These are phyloP conservation scores for Tetheella fluctuosa DNA, from an alignment of 2,888 invertebrate species.

Conservation along the genomic window DNA sequence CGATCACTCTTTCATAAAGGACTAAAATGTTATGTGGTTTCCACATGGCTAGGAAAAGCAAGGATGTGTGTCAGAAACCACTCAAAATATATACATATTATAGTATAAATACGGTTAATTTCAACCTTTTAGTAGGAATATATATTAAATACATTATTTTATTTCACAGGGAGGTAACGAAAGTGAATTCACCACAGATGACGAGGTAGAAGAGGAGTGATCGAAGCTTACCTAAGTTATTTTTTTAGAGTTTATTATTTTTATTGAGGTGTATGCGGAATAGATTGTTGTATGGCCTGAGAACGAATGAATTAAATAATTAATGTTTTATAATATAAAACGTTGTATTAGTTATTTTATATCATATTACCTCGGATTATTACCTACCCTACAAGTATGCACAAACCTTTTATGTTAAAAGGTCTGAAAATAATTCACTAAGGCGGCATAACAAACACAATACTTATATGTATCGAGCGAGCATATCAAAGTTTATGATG, in stretches of 20 bases:
- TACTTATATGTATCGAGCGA: neutral
- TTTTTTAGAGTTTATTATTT: conserved; percentile 75
- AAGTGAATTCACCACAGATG: conserved; percentile 87
- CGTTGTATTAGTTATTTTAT: conserved; percentile 46
- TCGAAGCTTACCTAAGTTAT: conserved; percentile 71
- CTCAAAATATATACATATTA: too few relatives aligned
- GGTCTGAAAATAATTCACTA: neutral
- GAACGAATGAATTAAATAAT: conserved; percentile 65
- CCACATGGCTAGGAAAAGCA: too few relatives aligned
- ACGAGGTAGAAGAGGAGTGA: conserved; percentile 85
- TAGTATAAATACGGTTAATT: too few relatives aligned
- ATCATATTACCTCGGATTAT: too few relatives aligned
- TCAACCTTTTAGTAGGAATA: neutral
- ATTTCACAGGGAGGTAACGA: conserved; percentile 82
- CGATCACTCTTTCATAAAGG: too few relatives aligned
- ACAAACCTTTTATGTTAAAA: neutral
- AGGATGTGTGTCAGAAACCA: too few relatives aligned
- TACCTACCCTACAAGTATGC: neutral
- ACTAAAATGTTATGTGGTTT: too few relatives aligned
- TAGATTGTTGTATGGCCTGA: conserved; percentile 66
- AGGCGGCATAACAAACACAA: neutral
- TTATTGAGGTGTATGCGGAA: conserved; percentile 55
- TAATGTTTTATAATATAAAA: conserved; percentile 74
- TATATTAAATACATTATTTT: conserved; percentile 19
- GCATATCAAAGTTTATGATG: conserved; percentile 16